Conservation (phyloP, 2,797 vertebrate genomes). For the Helarctos malayanus region DNA sequence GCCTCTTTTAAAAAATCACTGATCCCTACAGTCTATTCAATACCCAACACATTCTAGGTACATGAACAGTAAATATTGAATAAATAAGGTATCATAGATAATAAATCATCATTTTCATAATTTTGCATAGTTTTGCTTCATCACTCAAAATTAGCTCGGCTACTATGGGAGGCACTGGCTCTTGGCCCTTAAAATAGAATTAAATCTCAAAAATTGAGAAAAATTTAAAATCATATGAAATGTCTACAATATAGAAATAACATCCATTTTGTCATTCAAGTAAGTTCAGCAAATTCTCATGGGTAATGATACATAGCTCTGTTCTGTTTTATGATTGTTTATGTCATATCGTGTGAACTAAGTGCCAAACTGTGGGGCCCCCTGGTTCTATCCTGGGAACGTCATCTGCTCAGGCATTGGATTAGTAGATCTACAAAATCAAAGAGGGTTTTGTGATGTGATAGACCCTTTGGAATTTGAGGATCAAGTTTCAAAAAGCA, state of each 20-base stretch:
- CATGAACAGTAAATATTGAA: background rate
- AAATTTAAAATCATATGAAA: slow-evolving; percentile 17
- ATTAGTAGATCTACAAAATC: slow-evolving; percentile 66
- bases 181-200: background rate
- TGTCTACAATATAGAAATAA: background rate
- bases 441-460: slow-evolving; percentile 13
- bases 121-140: background rate
- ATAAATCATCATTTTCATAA: background rate
- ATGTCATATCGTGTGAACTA: background rate
- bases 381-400: slow-evolving; percentile 31
- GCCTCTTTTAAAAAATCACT: background rate
- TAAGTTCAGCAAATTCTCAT: background rate
- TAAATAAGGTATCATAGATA: background rate
- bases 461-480: slow-evolving; percentile 61
- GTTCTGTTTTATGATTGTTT: background rate
- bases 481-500: slow-evolving; percentile 78
- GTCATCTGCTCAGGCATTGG: slow-evolving; percentile 49
- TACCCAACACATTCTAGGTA: background rate
- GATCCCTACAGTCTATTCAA: background rate
- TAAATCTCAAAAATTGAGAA: slow-evolving; percentile 31
- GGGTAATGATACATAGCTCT: background rate
- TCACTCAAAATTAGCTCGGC: background rate
- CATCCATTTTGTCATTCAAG: background rate
- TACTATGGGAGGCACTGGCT: background rate
- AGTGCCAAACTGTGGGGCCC: background rate